These are phyloP conservation scores for Sminthurides aquaticus DNA, from an alignment of 2,888 invertebrate genomes.

Conservation along the genomic window DNA sequence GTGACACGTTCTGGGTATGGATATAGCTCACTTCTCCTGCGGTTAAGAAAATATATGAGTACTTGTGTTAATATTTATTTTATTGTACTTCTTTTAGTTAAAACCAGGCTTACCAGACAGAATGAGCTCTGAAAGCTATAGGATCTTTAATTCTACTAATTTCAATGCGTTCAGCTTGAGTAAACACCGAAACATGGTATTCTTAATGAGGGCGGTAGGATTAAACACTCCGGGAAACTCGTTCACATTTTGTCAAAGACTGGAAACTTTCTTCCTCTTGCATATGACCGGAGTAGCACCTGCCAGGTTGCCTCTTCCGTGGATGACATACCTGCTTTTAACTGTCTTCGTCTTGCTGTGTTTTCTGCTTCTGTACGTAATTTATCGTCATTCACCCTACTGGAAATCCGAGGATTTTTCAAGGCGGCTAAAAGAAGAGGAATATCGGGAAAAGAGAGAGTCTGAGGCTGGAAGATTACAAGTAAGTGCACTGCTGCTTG, in stretches of 20 bases:
- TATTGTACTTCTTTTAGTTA: no score
- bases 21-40: no score
- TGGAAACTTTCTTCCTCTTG: conserved; percentile 38
- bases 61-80: no score
- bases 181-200: conserved; percentile 34
- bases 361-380: conserved; percentile 24
- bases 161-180: conserved; percentile 29
- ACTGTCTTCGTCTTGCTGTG: conserved; percentile 21
- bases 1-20: conserved; percentile 1
- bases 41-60: no score
- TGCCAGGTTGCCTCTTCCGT: conserved; percentile 29
- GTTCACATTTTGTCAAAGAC: conserved; percentile 35
- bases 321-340: conserved; percentile 26
- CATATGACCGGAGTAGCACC: conserved; percentile 32
- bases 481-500: not conserved
- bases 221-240: conserved; percentile 38
- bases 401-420: not conserved
- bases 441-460: not conserved
- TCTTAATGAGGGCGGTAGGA: conserved; percentile 36
- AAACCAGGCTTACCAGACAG: not conserved
- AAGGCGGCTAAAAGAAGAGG: not conserved
- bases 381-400: not conserved
- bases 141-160: conserved; percentile 34
- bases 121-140: conserved; percentile 3
- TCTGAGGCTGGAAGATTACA: not conserved